Evolutionary conservation across 2,797 vertebrate species (phyloP).

Genomic region (Xenentodon cancila): DNA sequence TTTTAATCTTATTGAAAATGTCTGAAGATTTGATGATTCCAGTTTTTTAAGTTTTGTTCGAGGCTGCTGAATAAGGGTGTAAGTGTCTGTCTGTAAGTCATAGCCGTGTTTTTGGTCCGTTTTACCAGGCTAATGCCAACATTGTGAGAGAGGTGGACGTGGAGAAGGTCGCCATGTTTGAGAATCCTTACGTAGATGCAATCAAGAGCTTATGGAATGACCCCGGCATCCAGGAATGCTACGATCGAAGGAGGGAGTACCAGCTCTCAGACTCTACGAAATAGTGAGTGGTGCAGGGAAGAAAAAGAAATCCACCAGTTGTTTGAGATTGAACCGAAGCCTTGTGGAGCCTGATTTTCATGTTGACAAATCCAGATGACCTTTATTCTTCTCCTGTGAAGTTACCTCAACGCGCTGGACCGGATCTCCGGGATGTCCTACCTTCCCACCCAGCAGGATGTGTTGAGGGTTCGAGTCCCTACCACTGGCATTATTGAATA

Average conservation of each 20-base stretch:
- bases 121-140: conserved; percentile 87
- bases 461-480: conserved; percentile 78
- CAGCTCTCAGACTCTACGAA: conserved; percentile 97
- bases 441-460: conserved; percentile 70
- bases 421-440: conserved; percentile 64
- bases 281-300: conserved; percentile 85
- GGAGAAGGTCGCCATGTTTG: conserved; percentile 88
- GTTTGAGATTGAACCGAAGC: not conserved
- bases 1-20: not conserved
- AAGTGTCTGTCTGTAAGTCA: not conserved
- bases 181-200: conserved; percentile 92
- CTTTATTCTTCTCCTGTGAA: conserved; percentile 16
- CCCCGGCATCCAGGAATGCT: conserved; percentile 94
- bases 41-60: not conserved
- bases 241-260: conserved; percentile 95
- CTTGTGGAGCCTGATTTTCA: not conserved
- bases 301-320: too few species aligned
- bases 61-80: not conserved
- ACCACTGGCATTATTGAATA: conserved; percentile 84
- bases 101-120: not conserved
- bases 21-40: not conserved
- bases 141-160: conserved; percentile 93
- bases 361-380: not conserved
- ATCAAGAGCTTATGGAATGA: conserved; percentile 96
- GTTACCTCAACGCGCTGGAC: conserved; percentile 77